A percentile compares a stretch with the other conserved stretches of the same genome.
Evolutionary conservation across 2,113 vertebrate genomes (phyloP).

Genomic region (Heterocephalus glaber): DNA sequence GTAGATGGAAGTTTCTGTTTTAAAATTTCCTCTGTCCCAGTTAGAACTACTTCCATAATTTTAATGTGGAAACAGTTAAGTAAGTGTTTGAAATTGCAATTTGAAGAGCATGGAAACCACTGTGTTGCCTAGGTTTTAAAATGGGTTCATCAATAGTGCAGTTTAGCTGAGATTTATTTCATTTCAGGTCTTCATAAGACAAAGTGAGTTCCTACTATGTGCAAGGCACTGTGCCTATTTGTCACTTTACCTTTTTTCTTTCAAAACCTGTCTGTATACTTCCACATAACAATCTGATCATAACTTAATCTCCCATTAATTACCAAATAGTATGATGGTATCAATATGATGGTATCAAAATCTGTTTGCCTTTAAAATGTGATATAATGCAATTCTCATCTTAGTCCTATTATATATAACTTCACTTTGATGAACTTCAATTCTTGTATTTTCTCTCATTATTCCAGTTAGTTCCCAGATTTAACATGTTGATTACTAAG

Average conservation of each 20-base stretch:
- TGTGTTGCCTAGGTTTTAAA: slow-evolving; percentile 41
- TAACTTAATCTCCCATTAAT: background rate
- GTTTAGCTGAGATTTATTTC: slow-evolving; percentile 35
- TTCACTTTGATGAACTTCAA: background rate
- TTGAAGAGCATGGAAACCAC: slow-evolving; percentile 47
- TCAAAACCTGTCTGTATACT: slow-evolving; percentile 12
- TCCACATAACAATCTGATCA: background rate
- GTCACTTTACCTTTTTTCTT: background rate
- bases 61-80: background rate
- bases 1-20: slow-evolving; percentile 21
- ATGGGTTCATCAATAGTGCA: background rate
- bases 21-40: slow-evolving; percentile 26
- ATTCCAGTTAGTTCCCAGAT: slow-evolving; percentile 25
- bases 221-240: background rate
- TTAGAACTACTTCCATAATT: slow-evolving; percentile 31
- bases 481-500: slow-evolving; percentile 50
- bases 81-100: slow-evolving; percentile 54
- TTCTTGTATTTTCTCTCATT: slow-evolving; percentile 44
- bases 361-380: background rate
- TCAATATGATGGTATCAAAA: slow-evolving; percentile 28
- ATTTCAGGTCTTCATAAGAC: slow-evolving; percentile 41
- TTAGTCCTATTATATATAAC: background rate
- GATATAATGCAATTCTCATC: background rate
- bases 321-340: background rate
- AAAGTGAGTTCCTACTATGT: background rate